Percentiles rank a stretch among this genome's conserved stretches.
Evolutionary conservation across 1,140 invertebrate genomes (phyloP).

Genomic region (Hyposmocoma kahamanoa): DNA sequence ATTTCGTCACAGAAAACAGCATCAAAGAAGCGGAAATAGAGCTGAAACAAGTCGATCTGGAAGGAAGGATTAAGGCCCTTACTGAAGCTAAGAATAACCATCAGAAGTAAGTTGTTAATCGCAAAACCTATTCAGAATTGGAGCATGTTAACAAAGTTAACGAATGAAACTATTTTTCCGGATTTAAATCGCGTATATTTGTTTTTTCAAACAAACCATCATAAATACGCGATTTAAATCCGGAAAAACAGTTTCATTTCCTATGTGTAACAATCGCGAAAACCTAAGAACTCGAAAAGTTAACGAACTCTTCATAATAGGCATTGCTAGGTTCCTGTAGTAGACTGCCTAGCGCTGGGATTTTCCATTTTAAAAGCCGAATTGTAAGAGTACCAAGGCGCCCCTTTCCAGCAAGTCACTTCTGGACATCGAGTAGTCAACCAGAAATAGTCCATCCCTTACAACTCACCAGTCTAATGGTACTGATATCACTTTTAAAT

Average conservation of each 20-base stretch:
- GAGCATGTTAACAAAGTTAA: neutral
- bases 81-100: constrained; percentile 83
- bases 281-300: neutral
- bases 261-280: neutral
- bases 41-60: constrained; percentile 83
- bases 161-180: neutral
- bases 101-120: constrained; percentile 54
- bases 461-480: too few species aligned
- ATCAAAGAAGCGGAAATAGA: constrained; percentile 83
- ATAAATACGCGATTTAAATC: neutral
- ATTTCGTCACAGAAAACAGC: constrained; percentile 76
- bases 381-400: too few species aligned
- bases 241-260: too few species aligned
- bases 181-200: neutral
- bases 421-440: too few species aligned
- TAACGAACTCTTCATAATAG: too few species aligned
- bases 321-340: too few species aligned
- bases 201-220: neutral
- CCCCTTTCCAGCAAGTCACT: too few species aligned
- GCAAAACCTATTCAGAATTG: neutral
- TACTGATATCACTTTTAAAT: too few species aligned
- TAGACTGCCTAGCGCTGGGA: too few species aligned
- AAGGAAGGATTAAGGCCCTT: constrained; percentile 82
- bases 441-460: too few species aligned
- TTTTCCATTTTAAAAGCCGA: too few species aligned